Evolutionary conservation across 2,888 invertebrate genomes (phyloP), one percentile per base, ranked within the genome.

Genomic region (Cinara cedri): DNA sequence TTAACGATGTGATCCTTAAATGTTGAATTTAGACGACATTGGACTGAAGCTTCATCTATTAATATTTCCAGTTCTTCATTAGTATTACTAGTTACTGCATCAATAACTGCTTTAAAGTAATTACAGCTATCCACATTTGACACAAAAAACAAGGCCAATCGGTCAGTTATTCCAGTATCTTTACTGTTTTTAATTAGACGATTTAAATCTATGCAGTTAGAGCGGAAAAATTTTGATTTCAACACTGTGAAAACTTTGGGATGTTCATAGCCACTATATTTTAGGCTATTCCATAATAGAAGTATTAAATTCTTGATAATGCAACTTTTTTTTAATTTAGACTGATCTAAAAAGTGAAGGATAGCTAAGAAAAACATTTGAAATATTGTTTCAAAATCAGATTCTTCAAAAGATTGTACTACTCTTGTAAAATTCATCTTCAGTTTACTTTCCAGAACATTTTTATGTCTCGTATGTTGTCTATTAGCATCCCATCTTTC

Each of bases 361-460:
- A 82, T 78, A 9, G 78, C 81, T 34, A 82, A 44, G 14, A 82
- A 82, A 42, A 82, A 81, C 51, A 82, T 66, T 63, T 81, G 80
- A 24, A 82, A 82, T 13, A 74, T 46, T 11, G 44, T 13, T 63
- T 82, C 82, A 70, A 82, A 82, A n/a, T 75, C 82, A 57, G 63
- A 68, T 6, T 75, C 78, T 1, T 70, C 44, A 44, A 81, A 81
- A 8, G 63, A 14, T 16, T 19, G 9, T 34, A 76, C 42, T 0
- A 82, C 54, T 1, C 34, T 1, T 13, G 70, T 9, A 68, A 82
- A 82, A n/a, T 81, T 13, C 3, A 44, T 26, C 19, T 74, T 78
- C 11, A 82, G 26, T 19, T 76, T 70, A 13, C 16, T 0, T 19
- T 82, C 71, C 1, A 63, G 49, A n/a, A 63, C 26, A 24, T 63